These are phyloP conservation scores for Daboia siamensis DNA, from an alignment of 2,113 vertebrate genomes.

Conservation along the genomic window DNA sequence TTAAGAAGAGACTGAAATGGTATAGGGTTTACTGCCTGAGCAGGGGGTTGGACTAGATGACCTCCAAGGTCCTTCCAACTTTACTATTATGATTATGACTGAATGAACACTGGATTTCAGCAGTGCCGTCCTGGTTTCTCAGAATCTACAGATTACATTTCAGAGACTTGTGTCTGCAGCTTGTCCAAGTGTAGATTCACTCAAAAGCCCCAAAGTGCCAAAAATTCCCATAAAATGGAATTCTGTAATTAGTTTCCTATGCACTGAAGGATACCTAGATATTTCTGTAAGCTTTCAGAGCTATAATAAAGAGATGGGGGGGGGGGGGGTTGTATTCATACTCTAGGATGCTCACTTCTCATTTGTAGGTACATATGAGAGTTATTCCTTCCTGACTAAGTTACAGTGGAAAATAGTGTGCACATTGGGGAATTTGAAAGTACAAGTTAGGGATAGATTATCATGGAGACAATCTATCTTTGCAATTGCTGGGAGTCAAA, in stretches of 20 bases:
- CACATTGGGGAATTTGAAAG: neutral
- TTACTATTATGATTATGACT: neutral
- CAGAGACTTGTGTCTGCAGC: neutral
- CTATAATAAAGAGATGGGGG: neutral
- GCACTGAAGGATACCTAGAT: neutral
- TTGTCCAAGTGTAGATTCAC: neutral
- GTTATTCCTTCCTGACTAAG: neutral
- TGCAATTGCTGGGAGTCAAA: neutral
- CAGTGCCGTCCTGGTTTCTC: neutral
- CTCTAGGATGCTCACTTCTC: neutral
- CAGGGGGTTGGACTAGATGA: too few relatives aligned
- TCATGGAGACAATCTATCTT: neutral
- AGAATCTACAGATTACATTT: neutral
- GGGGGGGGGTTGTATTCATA: neutral
- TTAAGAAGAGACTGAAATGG: too few relatives aligned
- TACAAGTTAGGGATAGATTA: neutral
- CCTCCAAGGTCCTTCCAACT: too few relatives aligned
- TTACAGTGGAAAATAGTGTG: neutral
- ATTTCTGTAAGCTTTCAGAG: neutral
- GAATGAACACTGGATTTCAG: neutral
- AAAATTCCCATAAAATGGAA: neutral
- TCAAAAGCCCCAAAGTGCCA: neutral
- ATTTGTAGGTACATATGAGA: neutral
- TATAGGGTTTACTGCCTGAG: too few relatives aligned
- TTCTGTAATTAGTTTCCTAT: neutral